Conservation (phyloP, 2,113 vertebrate species). For the Onychostruthus taczanowskii region DNA sequence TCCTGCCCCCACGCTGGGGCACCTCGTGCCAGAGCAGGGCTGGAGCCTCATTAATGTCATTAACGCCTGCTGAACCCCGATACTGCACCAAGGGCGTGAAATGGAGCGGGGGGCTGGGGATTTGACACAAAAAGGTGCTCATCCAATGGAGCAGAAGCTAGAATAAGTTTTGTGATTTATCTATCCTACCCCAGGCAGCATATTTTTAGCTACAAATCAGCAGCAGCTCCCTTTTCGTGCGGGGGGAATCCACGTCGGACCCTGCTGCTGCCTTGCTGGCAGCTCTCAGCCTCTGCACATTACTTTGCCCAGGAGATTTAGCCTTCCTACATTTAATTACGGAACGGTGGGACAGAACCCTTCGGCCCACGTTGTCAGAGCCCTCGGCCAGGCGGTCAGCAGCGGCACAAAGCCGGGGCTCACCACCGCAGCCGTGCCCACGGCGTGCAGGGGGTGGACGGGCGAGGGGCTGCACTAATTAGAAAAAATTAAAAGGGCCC, state of each 20-base stretch:
- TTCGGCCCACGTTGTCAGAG: neutral
- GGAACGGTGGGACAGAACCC: fast-evolving
- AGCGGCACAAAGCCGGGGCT: neutral
- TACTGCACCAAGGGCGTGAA: fast-evolving
- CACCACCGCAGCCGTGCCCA: neutral
- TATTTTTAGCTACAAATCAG: neutral
- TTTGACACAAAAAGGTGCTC: neutral
- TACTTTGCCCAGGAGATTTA: neutral
- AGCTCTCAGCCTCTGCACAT: fast-evolving
- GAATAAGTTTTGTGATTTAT: neutral
- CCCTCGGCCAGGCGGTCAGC: neutral
- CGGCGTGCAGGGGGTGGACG: fast-evolving
- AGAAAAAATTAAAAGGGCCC: neutral
- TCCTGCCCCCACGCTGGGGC: neutral
- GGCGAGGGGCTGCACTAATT: neutral
- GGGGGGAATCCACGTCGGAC: fast-evolving
- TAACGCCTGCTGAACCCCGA: fast-evolving
- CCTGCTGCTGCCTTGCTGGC: neutral
- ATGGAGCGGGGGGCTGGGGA: neutral
- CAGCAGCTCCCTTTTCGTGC: neutral
- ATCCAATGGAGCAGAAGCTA: fast-evolving
- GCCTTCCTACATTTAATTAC: fast-evolving
- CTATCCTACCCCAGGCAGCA: no score
- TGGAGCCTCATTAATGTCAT: neutral
- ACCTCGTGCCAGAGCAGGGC: neutral